Percentiles rank a stretch among this genome's conserved stretches.
Conservation (phyloP, 1,140 invertebrate genomes). For the Capitella teleta region DNA sequence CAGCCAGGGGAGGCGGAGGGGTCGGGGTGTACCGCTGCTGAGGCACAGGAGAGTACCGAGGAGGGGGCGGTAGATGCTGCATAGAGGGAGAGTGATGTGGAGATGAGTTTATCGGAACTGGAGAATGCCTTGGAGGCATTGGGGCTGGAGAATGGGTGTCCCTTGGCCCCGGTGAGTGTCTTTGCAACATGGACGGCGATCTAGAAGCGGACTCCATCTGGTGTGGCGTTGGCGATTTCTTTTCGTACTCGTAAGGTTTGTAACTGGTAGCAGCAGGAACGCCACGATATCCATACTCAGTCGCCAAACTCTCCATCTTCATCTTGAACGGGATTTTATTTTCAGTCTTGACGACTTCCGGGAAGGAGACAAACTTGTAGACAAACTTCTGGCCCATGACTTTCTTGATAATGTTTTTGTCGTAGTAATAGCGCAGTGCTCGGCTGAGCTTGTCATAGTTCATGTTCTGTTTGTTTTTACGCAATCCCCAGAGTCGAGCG, state of each 20-base stretch:
- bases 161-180: background rate
- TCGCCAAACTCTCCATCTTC: conserved; percentile 45
- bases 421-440: conserved; percentile 93
- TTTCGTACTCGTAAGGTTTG: background rate
- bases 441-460: conserved; percentile 96
- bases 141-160: background rate
- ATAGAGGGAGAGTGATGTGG: too few relatives aligned
- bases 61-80: too few relatives aligned
- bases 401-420: conserved; percentile 98
- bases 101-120: background rate
- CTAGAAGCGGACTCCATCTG: background rate
- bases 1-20: background rate
- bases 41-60: background rate
- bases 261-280: conserved; percentile 15
- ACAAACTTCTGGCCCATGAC: conserved; percentile 85
- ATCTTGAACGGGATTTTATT: conserved; percentile 41
- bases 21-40: background rate
- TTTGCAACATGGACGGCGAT: background rate
- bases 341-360: conserved; percentile 49
- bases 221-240: background rate
- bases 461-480: conserved; percentile 98
- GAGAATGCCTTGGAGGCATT: background rate
- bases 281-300: conserved; percentile 18
- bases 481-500: conserved; percentile 86
- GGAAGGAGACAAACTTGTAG: conserved; percentile 82